Percentiles rank a stretch among this genome's conserved stretches.
Evolutionary conservation across 2,797 vertebrate genomes (phyloP).

Genomic region (Avahi laniger): DNA sequence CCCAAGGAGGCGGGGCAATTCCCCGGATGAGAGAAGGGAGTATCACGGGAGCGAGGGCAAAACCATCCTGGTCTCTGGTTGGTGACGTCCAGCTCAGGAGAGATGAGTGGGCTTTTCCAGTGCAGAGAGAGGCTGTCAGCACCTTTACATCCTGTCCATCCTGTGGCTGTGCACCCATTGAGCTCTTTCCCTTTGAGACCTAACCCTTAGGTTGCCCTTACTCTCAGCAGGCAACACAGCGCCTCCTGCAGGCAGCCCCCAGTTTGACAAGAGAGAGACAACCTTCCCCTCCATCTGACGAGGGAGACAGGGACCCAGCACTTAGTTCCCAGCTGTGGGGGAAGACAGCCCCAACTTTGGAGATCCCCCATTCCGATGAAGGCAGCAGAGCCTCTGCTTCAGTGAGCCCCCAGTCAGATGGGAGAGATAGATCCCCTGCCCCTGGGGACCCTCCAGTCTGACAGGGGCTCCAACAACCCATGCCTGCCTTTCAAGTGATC

Average conservation of each 20-base stretch:
- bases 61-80: neutral
- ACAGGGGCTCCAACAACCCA: neutral
- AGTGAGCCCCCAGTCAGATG: too few relatives aligned
- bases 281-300: neutral
- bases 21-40: neutral
- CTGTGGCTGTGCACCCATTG: neutral
- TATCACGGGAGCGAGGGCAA: neutral
- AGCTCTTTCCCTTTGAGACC: neutral
- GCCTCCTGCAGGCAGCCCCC: neutral
- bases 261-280: neutral
- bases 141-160: neutral
- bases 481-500: neutral
- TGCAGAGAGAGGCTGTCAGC: neutral
- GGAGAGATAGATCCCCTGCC: neutral
- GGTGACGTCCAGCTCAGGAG: neutral
- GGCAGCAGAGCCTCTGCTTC: neutral
- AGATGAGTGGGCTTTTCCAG: neutral
- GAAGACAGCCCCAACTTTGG: neutral
- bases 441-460: neutral
- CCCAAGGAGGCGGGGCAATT: neutral
- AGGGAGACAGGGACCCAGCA: neutral
- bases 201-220: neutral
- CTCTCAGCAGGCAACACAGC: neutral
- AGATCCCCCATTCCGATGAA: neutral
- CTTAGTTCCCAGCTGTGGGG: neutral